A percentile compares a stretch with the other conserved stretches of the same genome.
These are phyloP conservation scores for Apostichopus parvimensis DNA, from an alignment of 35 echinoderm and acorn worm genomes.

Conservation along the genomic window DNA sequence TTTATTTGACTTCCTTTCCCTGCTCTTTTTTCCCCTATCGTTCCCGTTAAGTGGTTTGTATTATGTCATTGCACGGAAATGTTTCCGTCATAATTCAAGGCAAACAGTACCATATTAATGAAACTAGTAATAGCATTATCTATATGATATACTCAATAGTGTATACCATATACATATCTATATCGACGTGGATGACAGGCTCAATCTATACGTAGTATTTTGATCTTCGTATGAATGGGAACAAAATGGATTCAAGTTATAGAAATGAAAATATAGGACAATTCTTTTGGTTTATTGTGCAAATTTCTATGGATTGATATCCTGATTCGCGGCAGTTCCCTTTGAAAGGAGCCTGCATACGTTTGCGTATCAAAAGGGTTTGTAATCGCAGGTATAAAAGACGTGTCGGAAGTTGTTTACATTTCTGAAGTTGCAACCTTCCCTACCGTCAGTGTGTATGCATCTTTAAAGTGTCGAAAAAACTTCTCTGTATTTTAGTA, in stretches of 20 bases:
- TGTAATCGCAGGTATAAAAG: no score
- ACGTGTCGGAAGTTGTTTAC: no score
- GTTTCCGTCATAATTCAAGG: conserved; percentile 12
- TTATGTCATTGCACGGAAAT: conserved; percentile 25
- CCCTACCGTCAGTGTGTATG: no score
- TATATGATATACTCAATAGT: not conserved
- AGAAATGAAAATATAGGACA: not conserved
- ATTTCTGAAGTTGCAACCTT: no score
- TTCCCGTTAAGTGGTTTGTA: conserved; percentile 24
- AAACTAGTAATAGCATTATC: not conserved
- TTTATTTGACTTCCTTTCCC: conserved; percentile 23
- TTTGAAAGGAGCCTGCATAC: no score
- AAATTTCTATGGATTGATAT: not conserved
- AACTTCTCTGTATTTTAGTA: no score
- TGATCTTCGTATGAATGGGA: not conserved
- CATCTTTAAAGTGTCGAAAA: no score
- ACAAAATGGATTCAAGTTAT: not conserved
- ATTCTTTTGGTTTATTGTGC: not conserved
- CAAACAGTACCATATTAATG: not conserved
- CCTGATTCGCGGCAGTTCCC: no score
- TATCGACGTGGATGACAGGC: not conserved
- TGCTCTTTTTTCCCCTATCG: conserved; percentile 2
- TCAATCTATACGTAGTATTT: not conserved
- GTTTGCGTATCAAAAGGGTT: no score
- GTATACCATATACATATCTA: not conserved